Base-by-base conservation (phyloP, 2,888 invertebrate species). In the Lepidochitona cinerea region DNA sequence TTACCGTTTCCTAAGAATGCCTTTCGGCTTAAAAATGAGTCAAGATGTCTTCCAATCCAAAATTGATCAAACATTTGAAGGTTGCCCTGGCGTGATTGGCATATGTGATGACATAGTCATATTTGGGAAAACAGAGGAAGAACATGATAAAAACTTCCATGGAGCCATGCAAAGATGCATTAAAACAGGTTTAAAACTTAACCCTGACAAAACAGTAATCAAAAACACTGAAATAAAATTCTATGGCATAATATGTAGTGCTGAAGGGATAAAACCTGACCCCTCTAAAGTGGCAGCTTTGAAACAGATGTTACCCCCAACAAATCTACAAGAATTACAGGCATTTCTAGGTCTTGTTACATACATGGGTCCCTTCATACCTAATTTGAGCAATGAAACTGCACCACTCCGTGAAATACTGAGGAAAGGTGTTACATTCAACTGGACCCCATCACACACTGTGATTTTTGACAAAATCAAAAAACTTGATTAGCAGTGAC, bases 181-280 rank as follows among this genome's bases (percentile, higher is more conserved):
- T 7, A 33, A 41, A 18, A 53, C 66, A n/a, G 67, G 67, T 29
- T 52, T 72, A 18, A 66, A 35, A 33, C 53, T 72, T n/a, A 72
- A 67, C 37, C 66, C 67, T 29, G 72, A 72, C 9, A 72, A 72
- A 49, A 67, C 37, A 9, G 14, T 33, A 9, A 52, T 72, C 1
- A 66, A 52, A 52, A 14, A 53, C n/a, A 26, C 14, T n/a, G 18
- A 76, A 36, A 72, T 79, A 18, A 54, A 69, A 0, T 78, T 80
- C 70, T 73, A 75, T 37, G 76, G 81, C 12, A 70, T 37, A 12
- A 37, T 71, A 18, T 75, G 72, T 41, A 64, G 65, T 37, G 26
- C 29, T 41, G 37, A 72, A 35, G 79, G 78, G 32, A 73, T 75
- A 6, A 53, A 68, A 26, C 78, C 79, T 6, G 78, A 79, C 59